These are phyloP conservation scores for Pterostichus madidus DNA, from an alignment of 2,888 invertebrate genomes.

Conservation along the genomic window DNA sequence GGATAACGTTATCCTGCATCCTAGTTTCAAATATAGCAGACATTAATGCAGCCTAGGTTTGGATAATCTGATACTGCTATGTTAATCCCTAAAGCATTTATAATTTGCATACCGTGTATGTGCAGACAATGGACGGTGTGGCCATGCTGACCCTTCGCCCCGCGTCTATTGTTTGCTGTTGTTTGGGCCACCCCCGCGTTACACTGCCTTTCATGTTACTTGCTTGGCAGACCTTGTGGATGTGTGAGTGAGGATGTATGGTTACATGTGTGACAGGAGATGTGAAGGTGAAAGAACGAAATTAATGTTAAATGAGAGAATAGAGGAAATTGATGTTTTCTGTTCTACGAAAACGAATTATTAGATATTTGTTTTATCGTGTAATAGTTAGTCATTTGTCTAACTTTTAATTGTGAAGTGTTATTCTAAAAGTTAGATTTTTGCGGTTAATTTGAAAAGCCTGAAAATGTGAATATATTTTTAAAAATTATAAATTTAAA, in stretches of 20 bases:
- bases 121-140: constrained; percentile 44
- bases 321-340: too few relatives aligned
- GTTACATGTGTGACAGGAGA: constrained; percentile 1
- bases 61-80: constrained; percentile 65
- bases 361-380: too few relatives aligned
- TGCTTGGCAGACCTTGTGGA: not conserved
- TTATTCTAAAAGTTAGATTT: too few relatives aligned
- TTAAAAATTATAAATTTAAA: too few relatives aligned
- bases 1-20: constrained; percentile 26
- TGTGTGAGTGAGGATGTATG: not conserved
- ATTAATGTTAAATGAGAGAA: too few relatives aligned
- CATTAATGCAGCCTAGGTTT: constrained; percentile 59
- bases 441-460: too few relatives aligned
- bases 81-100: constrained; percentile 64
- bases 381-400: too few relatives aligned
- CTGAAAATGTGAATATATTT: too few relatives aligned
- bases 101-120: constrained; percentile 65
- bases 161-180: constrained; percentile 3
- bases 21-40: constrained; percentile 56
- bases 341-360: too few relatives aligned
- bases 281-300: not conserved
- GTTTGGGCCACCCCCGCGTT: not conserved
- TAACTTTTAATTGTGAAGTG: too few relatives aligned
- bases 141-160: not conserved
- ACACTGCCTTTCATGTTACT: constrained; percentile 10